Evolutionary conservation across 2,113 vertebrate genomes (phyloP), one percentile per base, ranked within the genome.

Genomic region (Eurystomus gularis): DNA sequence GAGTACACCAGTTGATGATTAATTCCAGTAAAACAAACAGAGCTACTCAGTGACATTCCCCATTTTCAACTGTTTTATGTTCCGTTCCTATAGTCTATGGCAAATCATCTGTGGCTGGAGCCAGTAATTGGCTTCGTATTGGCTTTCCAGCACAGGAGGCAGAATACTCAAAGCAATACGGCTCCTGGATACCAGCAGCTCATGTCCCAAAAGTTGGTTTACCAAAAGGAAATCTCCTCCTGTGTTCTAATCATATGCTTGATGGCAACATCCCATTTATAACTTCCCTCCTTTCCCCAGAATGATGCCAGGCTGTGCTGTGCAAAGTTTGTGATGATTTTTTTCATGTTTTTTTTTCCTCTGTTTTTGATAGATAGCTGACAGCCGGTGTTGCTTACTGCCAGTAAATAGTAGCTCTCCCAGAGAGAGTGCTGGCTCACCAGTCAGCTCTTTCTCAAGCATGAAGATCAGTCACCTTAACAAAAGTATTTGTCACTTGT

Each of bases 191-290:
- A 68, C 46, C 75, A 90, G 65, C 19, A 40, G 35, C 55, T 96
- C 54, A 68, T 55, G 55, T 4, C 8, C 71, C 28, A 71, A 96
- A 90, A 76, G 3, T 13, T 26, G 5, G 3, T 24, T 81, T 84
- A 60, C 31, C 10, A 20, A 85, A 79, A 80, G n/a, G 7, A 48
- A 93, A 57, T 87, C 8, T 82, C 24, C 9, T 57, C 1, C 55
- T 91, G 77, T 48, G 39, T 86, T 48, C 49, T 73, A 92, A 55
- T 84, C 40, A 91, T 70, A 92, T 65, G 40, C 16, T 65, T 70
- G 21, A 70, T 26, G 2, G 6, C 51, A 64, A 10, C 5, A 81
- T 37, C 7, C 11, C 54, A 31, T 70, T 77, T 73, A 35, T 42
- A 83, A 66, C 10, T 73, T 70, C 19, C 11, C 3, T 78, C 11